A percentile compares a stretch with the other conserved stretches of the same genome.
Conservation (phyloP, 2,888 invertebrate species). For the Cordilura impudica region DNA sequence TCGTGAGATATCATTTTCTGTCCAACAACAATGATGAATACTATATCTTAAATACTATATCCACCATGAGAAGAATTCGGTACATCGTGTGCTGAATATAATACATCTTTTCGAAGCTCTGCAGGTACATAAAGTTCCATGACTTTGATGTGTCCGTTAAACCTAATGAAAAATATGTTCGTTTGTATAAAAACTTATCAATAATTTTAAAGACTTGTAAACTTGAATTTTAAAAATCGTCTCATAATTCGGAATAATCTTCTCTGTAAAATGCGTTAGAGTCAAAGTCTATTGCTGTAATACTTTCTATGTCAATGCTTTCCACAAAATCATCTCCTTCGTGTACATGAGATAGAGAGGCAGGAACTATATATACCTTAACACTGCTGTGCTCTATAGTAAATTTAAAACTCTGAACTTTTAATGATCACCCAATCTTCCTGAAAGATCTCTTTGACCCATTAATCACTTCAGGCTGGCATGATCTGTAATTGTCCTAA, state of each 20-base stretch:
- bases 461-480: too few relatives aligned
- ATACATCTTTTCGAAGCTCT: background rate
- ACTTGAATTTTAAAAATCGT: background rate
- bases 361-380: background rate
- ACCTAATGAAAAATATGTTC: background rate
- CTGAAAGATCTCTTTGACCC: background rate
- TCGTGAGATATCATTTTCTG: background rate
- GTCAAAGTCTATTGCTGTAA: too few relatives aligned
- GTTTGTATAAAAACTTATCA: too few relatives aligned
- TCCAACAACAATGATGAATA: too few relatives aligned
- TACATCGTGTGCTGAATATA: too few relatives aligned
- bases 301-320: too few relatives aligned
- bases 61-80: background rate
- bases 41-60: too few relatives aligned
- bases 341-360: background rate
- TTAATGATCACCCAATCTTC: background rate
- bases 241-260: background rate
- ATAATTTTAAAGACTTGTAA: background rate
- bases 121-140: background rate
- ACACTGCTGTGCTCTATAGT: background rate
- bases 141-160: background rate
- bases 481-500: too few relatives aligned
- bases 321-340: too few relatives aligned
- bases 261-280: too few relatives aligned
- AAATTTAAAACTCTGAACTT: background rate